Evolutionary conservation across 2,797 vertebrate species (phyloP).

Genomic region (Chaenodraco wilsoni): DNA sequence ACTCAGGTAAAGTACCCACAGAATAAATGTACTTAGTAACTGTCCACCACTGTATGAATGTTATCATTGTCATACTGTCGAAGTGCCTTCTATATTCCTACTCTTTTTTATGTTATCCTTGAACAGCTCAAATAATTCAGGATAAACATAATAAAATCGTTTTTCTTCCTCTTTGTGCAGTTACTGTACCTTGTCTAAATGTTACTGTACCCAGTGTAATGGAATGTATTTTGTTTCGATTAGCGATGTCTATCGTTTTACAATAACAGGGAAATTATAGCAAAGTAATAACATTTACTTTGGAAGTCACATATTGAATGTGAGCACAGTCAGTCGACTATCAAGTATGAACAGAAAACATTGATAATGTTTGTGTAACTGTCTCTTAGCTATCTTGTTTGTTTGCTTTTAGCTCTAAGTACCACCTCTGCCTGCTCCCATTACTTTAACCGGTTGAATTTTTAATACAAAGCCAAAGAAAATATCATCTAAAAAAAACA

Average conservation of each 20-base stretch:
- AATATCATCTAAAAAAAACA: background rate
- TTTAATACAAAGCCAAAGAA: background rate
- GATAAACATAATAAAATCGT: background rate
- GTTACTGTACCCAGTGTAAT: background rate
- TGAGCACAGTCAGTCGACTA: background rate
- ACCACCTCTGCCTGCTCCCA: background rate
- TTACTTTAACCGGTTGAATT: background rate
- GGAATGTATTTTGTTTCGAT: background rate
- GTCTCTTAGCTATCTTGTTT: background rate
- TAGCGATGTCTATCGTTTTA: background rate
- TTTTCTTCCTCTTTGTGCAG: background rate
- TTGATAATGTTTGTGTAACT: background rate
- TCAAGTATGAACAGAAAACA: background rate
- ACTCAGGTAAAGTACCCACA: no score
- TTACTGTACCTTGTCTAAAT: background rate
- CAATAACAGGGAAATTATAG: background rate
- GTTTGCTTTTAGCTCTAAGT: background rate
- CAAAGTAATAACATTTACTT: background rate
- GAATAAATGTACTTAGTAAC: no score
- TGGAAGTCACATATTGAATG: background rate
- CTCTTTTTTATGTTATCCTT: background rate
- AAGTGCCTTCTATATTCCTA: background rate
- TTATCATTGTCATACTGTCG: background rate
- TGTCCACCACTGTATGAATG: background rate
- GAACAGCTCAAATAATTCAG: background rate